A percentile compares a stretch with the other conserved stretches of the same genome.
Evolutionary conservation across 2,797 vertebrate species (phyloP).

Genomic region (Peromyscus attwateri): DNA sequence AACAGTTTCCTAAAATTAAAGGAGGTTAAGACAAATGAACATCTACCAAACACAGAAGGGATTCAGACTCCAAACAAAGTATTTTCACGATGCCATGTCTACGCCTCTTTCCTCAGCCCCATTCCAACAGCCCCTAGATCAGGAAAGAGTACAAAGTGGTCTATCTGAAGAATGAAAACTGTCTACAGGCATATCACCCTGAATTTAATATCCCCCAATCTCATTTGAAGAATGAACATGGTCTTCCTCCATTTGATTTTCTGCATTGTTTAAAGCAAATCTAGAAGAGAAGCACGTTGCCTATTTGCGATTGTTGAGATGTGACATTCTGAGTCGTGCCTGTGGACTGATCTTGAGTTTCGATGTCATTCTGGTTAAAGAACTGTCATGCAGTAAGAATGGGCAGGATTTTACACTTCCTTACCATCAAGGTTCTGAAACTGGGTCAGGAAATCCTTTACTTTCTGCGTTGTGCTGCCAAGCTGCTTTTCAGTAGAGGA

Average conservation of each 20-base stretch:
- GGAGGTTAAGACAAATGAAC: conserved; percentile 58
- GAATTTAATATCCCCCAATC: background rate
- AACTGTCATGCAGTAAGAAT: conserved; percentile 45
- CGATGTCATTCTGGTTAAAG: conserved; percentile 64
- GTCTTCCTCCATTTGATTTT: conserved; percentile 32
- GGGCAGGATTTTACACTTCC: conserved; percentile 86
- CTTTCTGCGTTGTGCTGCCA: conserved; percentile 85
- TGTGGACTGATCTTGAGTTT: conserved; percentile 4
- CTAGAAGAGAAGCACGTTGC: conserved; percentile 25
- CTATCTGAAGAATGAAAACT: background rate
- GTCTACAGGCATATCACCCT: background rate
- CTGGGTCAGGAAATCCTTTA: conserved; percentile 91
- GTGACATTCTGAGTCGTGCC: background rate
- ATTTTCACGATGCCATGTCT: conserved; percentile 20
- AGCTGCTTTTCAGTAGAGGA: conserved; percentile 89
- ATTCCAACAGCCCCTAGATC: background rate
- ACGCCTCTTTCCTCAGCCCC: background rate
- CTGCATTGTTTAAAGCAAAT: conserved; percentile 63
- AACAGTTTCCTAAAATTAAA: conserved; percentile 50
- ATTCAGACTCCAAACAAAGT: conserved; percentile 37
- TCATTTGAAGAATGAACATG: conserved; percentile 7
- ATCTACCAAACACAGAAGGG: background rate
- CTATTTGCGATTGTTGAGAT: conserved; percentile 3
- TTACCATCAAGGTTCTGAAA: conserved; percentile 94
- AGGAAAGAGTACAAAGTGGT: conserved; percentile 23